Evolutionary conservation across 2,113 vertebrate genomes (phyloP).

Genomic region (Dipodomys stephensi): DNA sequence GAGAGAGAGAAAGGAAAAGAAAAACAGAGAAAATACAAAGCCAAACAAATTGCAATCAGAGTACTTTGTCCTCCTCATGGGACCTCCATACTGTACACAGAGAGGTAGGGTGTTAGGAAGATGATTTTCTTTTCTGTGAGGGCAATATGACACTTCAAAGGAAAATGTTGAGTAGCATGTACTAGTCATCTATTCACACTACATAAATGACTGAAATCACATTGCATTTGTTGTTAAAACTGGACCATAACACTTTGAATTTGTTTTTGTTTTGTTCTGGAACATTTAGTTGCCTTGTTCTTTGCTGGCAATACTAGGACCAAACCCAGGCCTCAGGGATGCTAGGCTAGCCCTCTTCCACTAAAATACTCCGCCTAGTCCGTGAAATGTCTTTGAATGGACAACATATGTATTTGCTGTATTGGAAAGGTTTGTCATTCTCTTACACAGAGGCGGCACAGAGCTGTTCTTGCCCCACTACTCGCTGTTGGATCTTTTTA

Average conservation of each 20-base stretch:
- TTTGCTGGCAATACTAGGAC: background rate
- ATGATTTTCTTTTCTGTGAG: background rate
- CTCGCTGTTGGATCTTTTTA: background rate
- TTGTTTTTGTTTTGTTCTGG: background rate
- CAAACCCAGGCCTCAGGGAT: background rate
- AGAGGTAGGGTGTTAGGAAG: background rate
- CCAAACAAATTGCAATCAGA: too few relatives aligned
- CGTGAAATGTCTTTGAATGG: background rate
- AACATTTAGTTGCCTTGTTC: background rate
- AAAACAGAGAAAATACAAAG: too few relatives aligned
- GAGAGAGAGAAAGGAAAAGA: too few relatives aligned
- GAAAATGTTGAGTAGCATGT: background rate
- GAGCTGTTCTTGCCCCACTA: background rate
- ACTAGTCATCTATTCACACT: background rate
- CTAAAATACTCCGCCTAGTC: background rate
- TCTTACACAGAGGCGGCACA: background rate
- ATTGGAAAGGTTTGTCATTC: background rate
- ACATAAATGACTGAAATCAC: background rate
- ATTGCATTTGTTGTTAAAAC: background rate
- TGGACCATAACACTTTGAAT: background rate
- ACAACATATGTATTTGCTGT: background rate
- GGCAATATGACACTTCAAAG: background rate
- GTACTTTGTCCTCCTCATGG: too few relatives aligned
- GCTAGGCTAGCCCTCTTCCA: background rate
- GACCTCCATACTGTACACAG: background rate